Conservation (phyloP, 2,888 invertebrate species). For the Proisotoma minuta region DNA sequence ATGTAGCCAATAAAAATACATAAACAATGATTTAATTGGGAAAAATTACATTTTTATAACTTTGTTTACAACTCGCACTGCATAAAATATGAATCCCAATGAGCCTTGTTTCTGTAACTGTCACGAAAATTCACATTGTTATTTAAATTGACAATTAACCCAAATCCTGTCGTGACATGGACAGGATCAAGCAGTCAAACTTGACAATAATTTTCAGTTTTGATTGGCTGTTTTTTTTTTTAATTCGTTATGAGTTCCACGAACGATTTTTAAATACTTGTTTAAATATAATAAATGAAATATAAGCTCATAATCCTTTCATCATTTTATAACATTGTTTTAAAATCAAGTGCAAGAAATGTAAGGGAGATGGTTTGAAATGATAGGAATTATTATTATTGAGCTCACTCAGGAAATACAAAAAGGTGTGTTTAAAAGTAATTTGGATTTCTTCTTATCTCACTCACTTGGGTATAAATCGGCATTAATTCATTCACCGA, state of each 20-base stretch:
- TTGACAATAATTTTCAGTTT: no score
- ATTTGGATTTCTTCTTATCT: slow-evolving; percentile 4
- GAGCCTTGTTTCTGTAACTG: no score
- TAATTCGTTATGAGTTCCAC: no score
- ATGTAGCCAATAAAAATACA: slow-evolving; percentile 1
- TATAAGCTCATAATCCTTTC: no score
- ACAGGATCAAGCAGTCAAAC: no score
- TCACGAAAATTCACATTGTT: not conserved
- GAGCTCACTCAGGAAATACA: slow-evolving; percentile 23
- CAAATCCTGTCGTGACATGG: not conserved
- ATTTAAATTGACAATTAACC: slow-evolving; percentile 1
- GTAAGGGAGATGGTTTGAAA: not conserved
- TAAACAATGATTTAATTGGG: slow-evolving; percentile 7
- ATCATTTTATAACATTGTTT: no score
- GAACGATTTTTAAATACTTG: no score
- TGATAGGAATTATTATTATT: slow-evolving; percentile 12
- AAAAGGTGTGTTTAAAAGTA: slow-evolving; percentile 23
- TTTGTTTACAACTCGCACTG: not conserved
- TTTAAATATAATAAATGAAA: no score
- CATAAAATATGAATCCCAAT: no score
- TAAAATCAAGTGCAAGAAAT: no score
- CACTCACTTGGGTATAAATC: not conserved
- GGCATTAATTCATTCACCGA: slow-evolving; percentile 13
- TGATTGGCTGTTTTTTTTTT: no score
- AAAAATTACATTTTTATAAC: not conserved